Evolutionary conservation across 2,797 vertebrate species (phyloP).

Genomic region (Notolepis coatsorum): DNA sequence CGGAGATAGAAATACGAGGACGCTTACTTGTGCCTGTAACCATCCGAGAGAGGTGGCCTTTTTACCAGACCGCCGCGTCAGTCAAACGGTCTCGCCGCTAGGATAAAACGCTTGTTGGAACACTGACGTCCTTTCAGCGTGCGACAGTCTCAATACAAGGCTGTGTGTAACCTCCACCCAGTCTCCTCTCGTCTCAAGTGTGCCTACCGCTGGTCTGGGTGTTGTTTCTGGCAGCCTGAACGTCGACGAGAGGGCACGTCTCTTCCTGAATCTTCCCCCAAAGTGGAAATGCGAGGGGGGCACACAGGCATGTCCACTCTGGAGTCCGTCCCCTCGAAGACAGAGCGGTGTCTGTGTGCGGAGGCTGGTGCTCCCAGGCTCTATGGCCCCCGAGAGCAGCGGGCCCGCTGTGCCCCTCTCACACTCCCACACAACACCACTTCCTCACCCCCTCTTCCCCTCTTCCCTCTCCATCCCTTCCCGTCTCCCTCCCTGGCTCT

Average conservation of each 20-base stretch:
- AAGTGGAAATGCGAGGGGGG: slow-evolving; percentile 47
- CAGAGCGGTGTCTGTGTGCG: slow-evolving; percentile 64
- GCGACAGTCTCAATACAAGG: slow-evolving; percentile 46
- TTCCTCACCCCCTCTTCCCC: slow-evolving; percentile 38
- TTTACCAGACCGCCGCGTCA: slow-evolving; percentile 5
- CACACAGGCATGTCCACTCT: slow-evolving; percentile 49
- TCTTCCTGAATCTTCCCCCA: slow-evolving; percentile 55
- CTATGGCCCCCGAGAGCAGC: slow-evolving; percentile 59
- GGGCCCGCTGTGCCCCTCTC: slow-evolving; percentile 63
- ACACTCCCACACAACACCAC: slow-evolving; percentile 50
- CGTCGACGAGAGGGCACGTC: slow-evolving; percentile 62
- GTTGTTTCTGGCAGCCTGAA: slow-evolving; percentile 65
- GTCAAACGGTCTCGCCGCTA: slow-evolving; percentile 5
- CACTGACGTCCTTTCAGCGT: slow-evolving; percentile 56
- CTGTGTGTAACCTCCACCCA: slow-evolving; percentile 37
- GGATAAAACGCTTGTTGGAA: slow-evolving; percentile 43
- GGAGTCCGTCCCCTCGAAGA: slow-evolving; percentile 51
- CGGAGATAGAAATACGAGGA: slow-evolving; percentile 16
- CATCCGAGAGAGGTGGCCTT: neutral
- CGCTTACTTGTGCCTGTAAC: neutral
- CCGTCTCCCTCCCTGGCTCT: slow-evolving; percentile 22
- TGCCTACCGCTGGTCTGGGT: slow-evolving; percentile 42
- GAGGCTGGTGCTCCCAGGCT: slow-evolving; percentile 59
- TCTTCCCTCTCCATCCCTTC: slow-evolving; percentile 15
- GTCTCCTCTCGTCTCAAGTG: slow-evolving; percentile 52